Conservation (phyloP, 2,888 invertebrate genomes). For the Charanyca ferruginea region DNA sequence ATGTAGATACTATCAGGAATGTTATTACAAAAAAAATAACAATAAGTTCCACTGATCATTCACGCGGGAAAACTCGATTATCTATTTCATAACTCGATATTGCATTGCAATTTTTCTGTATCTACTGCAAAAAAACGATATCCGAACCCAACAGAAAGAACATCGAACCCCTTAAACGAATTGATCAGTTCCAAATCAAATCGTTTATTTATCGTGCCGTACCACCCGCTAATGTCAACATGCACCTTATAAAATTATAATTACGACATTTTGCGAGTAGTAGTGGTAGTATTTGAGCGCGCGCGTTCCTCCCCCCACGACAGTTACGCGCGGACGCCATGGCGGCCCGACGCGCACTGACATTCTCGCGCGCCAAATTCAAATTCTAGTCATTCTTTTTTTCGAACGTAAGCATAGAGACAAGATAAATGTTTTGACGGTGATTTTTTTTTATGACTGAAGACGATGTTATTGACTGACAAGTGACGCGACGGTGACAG, state of each 20-base stretch:
- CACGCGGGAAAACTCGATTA: slow-evolving; percentile 32
- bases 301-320: slow-evolving; percentile 67
- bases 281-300: slow-evolving; percentile 87
- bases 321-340: slow-evolving; percentile 84
- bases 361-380: slow-evolving; percentile 78
- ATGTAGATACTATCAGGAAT: neutral
- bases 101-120: slow-evolving; percentile 32
- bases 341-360: slow-evolving; percentile 79
- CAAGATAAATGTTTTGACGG: slow-evolving; percentile 60
- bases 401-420: slow-evolving; percentile 49
- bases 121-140: slow-evolving; percentile 34
- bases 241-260: slow-evolving; percentile 67
- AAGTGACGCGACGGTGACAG: slow-evolving; percentile 68
- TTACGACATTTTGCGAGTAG: slow-evolving; percentile 77
- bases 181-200: slow-evolving; percentile 71
- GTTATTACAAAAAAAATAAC: neutral
- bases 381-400: slow-evolving; percentile 82
- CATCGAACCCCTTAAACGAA: slow-evolving; percentile 52
- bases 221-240: slow-evolving; percentile 74
- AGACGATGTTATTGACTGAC: slow-evolving; percentile 69
- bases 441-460: slow-evolving; percentile 69
- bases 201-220: slow-evolving; percentile 70
- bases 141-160: slow-evolving; percentile 35
- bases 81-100: slow-evolving; percentile 43
- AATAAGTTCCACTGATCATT: slow-evolving; percentile 17